Conservation (phyloP, 1,140 invertebrate species). For the Gonioctena quinquepunctata region DNA sequence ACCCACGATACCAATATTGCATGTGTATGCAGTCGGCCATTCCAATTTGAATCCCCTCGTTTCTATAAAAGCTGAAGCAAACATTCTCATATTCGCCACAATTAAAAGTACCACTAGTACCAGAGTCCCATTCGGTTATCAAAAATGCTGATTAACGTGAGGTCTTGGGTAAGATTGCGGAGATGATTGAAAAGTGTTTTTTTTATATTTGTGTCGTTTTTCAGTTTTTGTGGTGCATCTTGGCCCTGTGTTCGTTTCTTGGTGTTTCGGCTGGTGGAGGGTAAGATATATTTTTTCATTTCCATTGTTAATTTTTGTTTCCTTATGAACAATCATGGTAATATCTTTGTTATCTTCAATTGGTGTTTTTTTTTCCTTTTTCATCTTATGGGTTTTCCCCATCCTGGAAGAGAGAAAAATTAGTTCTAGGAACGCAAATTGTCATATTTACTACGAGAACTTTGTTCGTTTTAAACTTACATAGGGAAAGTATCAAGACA, state of each 20-base stretch:
- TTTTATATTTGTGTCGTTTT: background rate
- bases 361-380: too few relatives aligned
- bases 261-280: constrained; percentile 15
- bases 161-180: background rate
- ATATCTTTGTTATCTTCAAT: too few relatives aligned
- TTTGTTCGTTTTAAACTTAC: too few relatives aligned
- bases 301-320: too few relatives aligned
- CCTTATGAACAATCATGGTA: too few relatives aligned
- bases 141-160: background rate
- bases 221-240: constrained; percentile 24
- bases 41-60: background rate
- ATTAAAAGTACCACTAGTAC: background rate
- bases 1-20: background rate
- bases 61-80: background rate
- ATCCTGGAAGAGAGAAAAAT: too few relatives aligned
- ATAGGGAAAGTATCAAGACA: too few relatives aligned
- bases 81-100: background rate
- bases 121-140: background rate
- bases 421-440: too few relatives aligned
- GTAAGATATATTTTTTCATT: background rate
- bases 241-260: constrained; percentile 12
- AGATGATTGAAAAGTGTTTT: background rate
- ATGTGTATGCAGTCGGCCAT: background rate
- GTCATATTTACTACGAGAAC: too few relatives aligned
- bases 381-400: too few relatives aligned